These are phyloP conservation scores for Columba guinea DNA, from an alignment of 2,797 vertebrate species.

Conservation along the genomic window DNA sequence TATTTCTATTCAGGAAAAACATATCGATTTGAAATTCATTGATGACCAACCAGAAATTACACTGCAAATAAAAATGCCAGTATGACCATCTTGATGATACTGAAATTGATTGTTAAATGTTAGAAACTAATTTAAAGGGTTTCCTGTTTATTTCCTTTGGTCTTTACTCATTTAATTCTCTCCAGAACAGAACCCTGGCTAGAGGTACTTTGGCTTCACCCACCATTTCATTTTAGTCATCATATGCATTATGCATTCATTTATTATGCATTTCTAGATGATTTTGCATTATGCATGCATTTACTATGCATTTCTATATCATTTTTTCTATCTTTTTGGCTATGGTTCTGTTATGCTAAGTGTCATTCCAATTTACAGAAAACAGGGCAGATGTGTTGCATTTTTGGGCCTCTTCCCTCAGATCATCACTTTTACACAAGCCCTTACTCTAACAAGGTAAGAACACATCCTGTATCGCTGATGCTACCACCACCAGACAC, in stretches of 20 bases:
- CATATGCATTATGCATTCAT: not conserved
- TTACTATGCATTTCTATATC: not conserved
- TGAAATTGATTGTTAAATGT: not conserved
- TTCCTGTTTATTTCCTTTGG: not conserved
- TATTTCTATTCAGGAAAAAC: not conserved
- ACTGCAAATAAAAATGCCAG: not conserved
- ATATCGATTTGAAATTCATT: not conserved
- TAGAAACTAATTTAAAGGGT: not conserved
- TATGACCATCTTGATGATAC: not conserved
- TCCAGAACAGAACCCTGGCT: not conserved
- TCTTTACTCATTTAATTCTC: not conserved
- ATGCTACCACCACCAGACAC: not conserved
- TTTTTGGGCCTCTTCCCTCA: not conserved
- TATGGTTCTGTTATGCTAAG: not conserved
- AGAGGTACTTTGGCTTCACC: not conserved
- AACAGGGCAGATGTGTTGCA: not conserved
- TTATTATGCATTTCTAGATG: not conserved
- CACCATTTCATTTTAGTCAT: not conserved
- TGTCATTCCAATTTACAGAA: not conserved
- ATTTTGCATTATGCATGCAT: not conserved
- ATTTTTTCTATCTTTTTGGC: not conserved
- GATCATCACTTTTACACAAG: not conserved
- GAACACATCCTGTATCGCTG: not conserved
- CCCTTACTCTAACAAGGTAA: not conserved
- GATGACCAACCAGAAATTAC: not conserved